phyloP scores from a whole-genome alignment of 1,140 invertebrate species.

The Atta texana region DNA sequence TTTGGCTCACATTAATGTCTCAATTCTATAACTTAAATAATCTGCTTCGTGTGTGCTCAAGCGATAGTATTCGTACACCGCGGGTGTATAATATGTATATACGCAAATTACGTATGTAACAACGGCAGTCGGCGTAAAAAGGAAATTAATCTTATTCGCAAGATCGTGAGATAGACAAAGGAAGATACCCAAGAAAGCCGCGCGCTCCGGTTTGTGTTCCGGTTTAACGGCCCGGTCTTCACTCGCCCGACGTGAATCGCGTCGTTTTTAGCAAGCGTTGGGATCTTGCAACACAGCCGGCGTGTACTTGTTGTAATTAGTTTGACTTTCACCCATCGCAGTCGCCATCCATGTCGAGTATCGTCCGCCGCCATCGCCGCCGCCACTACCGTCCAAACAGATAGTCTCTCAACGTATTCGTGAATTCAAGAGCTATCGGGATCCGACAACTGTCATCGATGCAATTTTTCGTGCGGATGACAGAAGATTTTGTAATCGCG shows the following conservation, averaged over 20 bases:
- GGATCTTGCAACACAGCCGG: conserved; percentile 10
- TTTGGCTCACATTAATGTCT: background rate
- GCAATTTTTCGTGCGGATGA: conserved; percentile 13
- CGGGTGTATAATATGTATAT: background rate
- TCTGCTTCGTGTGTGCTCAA: background rate
- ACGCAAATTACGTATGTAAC: background rate
- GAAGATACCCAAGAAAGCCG: background rate
- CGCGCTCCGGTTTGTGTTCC: conserved; percentile 22
- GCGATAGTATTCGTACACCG: background rate
- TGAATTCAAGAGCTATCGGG: background rate
- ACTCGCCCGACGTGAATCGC: conserved; percentile 43
- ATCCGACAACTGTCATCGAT: background rate
- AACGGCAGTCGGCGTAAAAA: background rate
- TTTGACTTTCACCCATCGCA: conserved; percentile 61
- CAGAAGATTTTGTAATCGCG: conserved; percentile 20
- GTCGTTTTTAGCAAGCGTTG: conserved; percentile 17
- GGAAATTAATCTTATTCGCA: conserved; percentile 4
- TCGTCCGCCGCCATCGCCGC: background rate
- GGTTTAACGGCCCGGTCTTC: conserved; percentile 43
- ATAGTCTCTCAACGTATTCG: background rate
- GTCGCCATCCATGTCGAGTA: conserved; percentile 25
- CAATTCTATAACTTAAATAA: background rate
- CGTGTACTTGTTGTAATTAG: conserved; percentile 49
- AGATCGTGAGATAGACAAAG: conserved; percentile 32
- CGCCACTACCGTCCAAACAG: background rate